phyloP scores from a whole-genome alignment of 2,888 invertebrate species.

The Nyleta sp. region DNA sequence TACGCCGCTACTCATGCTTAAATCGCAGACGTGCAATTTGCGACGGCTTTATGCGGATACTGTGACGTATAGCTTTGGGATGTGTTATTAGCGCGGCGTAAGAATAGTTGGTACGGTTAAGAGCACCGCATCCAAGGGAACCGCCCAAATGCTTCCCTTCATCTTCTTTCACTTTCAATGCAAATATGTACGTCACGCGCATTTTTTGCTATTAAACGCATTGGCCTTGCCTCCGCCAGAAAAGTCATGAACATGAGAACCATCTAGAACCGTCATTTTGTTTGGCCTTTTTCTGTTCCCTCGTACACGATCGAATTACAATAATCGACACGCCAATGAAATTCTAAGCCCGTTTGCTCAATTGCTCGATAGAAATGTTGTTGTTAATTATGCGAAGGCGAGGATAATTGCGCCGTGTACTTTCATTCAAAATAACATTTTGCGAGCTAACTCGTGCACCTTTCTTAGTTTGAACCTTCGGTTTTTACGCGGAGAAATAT shows the following conservation, averaged over 20 bases:
- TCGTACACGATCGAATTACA: slow-evolving; percentile 4
- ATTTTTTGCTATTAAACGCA: slow-evolving; percentile 52
- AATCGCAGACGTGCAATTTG: slow-evolving; percentile 49
- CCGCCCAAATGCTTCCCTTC: slow-evolving; percentile 53
- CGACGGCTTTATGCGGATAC: slow-evolving; percentile 40
- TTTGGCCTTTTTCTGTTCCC: slow-evolving; percentile 32
- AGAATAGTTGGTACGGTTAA: slow-evolving; percentile 25
- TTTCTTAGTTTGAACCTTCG: background rate
- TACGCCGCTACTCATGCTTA: slow-evolving; percentile 29
- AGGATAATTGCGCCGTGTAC: slow-evolving; percentile 18
- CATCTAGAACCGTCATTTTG: slow-evolving; percentile 38
- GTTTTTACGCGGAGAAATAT: background rate
- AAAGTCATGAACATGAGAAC: slow-evolving; percentile 46
- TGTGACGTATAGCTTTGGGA: slow-evolving; percentile 45
- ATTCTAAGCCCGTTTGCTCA: slow-evolving; percentile 22
- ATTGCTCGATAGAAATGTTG: slow-evolving; percentile 18
- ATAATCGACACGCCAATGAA: slow-evolving; percentile 18
- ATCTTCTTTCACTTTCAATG: slow-evolving; percentile 58
- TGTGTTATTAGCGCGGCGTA: slow-evolving; percentile 40
- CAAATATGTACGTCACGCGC: slow-evolving; percentile 54
- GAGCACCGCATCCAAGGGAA: slow-evolving; percentile 19
- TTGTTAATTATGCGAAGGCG: slow-evolving; percentile 23
- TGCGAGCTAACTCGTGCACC: background rate
- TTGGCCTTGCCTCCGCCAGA: slow-evolving; percentile 44
- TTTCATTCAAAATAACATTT: slow-evolving; percentile 23